Evolutionary conservation across 2,888 invertebrate genomes (phyloP).

Genomic region (Nebria brevicollis): DNA sequence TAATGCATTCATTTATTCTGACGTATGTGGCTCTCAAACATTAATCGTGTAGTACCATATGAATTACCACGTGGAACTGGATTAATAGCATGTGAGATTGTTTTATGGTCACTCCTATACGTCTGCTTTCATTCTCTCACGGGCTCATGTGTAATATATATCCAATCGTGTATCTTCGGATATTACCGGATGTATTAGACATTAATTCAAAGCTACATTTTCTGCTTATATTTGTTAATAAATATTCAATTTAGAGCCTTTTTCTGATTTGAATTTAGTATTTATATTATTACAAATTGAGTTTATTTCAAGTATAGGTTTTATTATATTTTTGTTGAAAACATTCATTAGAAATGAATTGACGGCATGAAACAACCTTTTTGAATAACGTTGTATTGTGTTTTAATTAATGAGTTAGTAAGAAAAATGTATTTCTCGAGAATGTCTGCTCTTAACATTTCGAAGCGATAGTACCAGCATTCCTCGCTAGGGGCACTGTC

Average conservation of each 20-base stretch:
- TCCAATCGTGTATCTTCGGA: slow-evolving; percentile 19
- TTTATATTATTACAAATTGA: too few species aligned
- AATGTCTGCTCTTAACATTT: slow-evolving; percentile 23
- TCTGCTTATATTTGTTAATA: too few species aligned
- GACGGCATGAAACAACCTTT: too few species aligned
- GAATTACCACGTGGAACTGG: not conserved
- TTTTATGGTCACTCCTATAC: slow-evolving; percentile 34
- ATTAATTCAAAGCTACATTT: not conserved
- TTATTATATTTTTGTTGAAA: too few species aligned
- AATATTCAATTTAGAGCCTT: too few species aligned
- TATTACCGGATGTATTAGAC: not conserved
- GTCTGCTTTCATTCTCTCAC: slow-evolving; percentile 44
- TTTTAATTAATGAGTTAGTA: not conserved
- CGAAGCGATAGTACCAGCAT: slow-evolving; percentile 25
- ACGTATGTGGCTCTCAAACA: slow-evolving; percentile 12
- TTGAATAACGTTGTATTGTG: too few species aligned
- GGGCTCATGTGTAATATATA: slow-evolving; percentile 5
- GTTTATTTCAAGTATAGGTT: too few species aligned
- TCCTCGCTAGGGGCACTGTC: slow-evolving; percentile 35
- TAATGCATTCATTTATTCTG: slow-evolving; percentile 18
- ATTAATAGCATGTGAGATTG: slow-evolving; percentile 12
- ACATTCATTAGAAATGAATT: too few species aligned
- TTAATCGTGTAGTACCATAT: slow-evolving; percentile 13
- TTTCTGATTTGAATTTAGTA: too few species aligned
- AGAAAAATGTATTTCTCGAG: slow-evolving; percentile 1